Conservation (phyloP, 2,113 vertebrate genomes). For the Aleadryas rufinucha region DNA sequence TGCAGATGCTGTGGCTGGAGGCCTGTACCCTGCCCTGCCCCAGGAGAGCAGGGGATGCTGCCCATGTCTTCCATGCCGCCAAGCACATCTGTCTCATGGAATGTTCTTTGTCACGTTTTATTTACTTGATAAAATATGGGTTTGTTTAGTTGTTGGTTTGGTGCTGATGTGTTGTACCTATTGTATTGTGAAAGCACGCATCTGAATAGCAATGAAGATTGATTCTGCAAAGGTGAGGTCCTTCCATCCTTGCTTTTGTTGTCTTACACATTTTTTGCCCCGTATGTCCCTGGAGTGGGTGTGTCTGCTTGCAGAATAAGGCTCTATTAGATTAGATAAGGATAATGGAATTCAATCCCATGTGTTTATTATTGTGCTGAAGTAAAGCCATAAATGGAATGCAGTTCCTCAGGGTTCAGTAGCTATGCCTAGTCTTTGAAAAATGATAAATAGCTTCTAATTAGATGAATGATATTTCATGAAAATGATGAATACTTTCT, state of each 20-base stretch:
- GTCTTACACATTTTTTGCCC: not conserved
- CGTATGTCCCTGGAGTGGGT: not conserved
- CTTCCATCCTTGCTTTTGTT: not conserved
- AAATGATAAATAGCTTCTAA: not conserved
- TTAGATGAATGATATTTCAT: not conserved
- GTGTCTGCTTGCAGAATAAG: not conserved
- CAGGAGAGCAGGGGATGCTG: not conserved
- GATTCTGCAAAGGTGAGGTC: not conserved
- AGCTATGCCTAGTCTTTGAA: not conserved
- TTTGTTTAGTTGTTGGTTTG: not conserved
- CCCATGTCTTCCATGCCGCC: not conserved
- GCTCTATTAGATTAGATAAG: not conserved
- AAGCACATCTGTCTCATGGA: not conserved
- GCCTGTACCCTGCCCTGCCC: rapidly evolving
- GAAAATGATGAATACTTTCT: not conserved
- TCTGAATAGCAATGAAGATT: not conserved
- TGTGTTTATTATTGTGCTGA: rapidly evolving
- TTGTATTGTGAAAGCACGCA: rapidly evolving
- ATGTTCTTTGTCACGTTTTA: not conserved
- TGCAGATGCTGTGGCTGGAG: not conserved
- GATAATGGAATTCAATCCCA: not conserved
- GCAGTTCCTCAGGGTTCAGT: not conserved
- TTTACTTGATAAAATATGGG: not conserved
- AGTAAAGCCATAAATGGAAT: not conserved
- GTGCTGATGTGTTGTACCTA: not conserved